These are phyloP conservation scores for Mastomys coucha DNA, from an alignment of 2,113 vertebrate genomes.

Conservation along the genomic window DNA sequence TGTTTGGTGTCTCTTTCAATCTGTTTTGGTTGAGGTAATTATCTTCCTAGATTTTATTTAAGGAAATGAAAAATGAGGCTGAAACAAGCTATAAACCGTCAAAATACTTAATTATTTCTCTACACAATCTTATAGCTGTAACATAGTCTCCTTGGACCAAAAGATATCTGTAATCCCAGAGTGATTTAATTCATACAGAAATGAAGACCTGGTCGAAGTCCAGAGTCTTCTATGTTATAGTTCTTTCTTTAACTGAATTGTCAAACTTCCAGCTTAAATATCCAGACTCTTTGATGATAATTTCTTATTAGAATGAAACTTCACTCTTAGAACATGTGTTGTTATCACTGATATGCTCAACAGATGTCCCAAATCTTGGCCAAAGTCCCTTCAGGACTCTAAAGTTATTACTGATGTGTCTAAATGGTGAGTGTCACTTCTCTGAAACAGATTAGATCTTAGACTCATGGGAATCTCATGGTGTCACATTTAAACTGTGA, in stretches of 20 bases:
- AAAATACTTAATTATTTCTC: conserved; percentile 55
- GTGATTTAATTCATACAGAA: conserved; percentile 16
- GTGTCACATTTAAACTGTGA: neutral
- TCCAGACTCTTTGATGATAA: neutral
- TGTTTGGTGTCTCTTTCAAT: conserved; percentile 64
- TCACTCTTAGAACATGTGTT: conserved; percentile 24
- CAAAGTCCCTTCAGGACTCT: neutral
- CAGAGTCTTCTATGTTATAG: neutral
- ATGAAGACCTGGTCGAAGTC: conserved; percentile 64
- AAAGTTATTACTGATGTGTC: conserved; percentile 31
- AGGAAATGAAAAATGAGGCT: conserved; percentile 56
- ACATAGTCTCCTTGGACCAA: conserved; percentile 36
- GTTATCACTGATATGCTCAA: neutral
- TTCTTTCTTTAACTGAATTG: conserved; percentile 51
- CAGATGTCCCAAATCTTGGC: neutral
- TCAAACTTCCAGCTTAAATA: conserved; percentile 53
- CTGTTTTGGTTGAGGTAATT: conserved; percentile 66
- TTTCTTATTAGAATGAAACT: conserved; percentile 39
- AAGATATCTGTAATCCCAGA: neutral
- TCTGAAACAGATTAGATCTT: conserved; percentile 44
- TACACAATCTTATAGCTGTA: conserved; percentile 45
- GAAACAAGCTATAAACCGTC: conserved; percentile 41
- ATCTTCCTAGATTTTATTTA: conserved; percentile 70
- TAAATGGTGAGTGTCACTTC: conserved; percentile 28
- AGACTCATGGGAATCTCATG: neutral